Base-by-base conservation (phyloP, 2,797 vertebrate species). In the Acipenser ruthenus region DNA sequence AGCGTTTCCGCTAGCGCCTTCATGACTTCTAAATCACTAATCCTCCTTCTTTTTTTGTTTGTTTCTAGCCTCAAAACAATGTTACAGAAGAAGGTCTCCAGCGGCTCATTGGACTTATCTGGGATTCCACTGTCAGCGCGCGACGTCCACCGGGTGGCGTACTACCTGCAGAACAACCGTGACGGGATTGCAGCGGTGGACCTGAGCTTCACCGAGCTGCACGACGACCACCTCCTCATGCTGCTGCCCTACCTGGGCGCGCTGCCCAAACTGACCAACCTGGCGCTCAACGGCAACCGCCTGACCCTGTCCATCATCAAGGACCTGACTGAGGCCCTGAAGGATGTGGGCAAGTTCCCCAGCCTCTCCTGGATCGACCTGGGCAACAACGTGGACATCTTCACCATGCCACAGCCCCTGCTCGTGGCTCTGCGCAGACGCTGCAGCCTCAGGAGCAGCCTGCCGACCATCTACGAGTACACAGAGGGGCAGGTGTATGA, bases 331-430 rank as follows among this genome's bases (percentile, higher is more conserved):
- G 92, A 98, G 77, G 84, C 88, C 73, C 80, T 98, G 83, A 97
- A 97, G 76, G 93, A 94, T 70, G 83, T 88, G 69, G 81, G 84
- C 84, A 90, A 81, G 74, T 97, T 97, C 80, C 87, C 89, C 55
- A 89, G 76, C 67, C 81, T 97, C 79, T 89, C 93, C 67, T 96
- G 94, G 94, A 89, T 95, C 0, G 95, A 96, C 77, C 89, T 97
- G 0, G 93, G 94, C 70, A 97, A 98, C 88, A 98, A 95, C 0
- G 87, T 94, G 74, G 94, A 97, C 0, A 93, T 97, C 65, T 93
- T 93, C 69, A 95, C 93, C 62, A 91, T 96, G 91, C 94, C 95
- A 0, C 94, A 96, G 84, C 91, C 95, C 0, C 83, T 96, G 77
- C 83, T 98, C 0, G 93, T 96, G 0, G 93, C 94, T 0, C 74